phyloP scores from a whole-genome alignment of 92 coral and sea anemone genomes.

The Parazoanthus darwini region DNA sequence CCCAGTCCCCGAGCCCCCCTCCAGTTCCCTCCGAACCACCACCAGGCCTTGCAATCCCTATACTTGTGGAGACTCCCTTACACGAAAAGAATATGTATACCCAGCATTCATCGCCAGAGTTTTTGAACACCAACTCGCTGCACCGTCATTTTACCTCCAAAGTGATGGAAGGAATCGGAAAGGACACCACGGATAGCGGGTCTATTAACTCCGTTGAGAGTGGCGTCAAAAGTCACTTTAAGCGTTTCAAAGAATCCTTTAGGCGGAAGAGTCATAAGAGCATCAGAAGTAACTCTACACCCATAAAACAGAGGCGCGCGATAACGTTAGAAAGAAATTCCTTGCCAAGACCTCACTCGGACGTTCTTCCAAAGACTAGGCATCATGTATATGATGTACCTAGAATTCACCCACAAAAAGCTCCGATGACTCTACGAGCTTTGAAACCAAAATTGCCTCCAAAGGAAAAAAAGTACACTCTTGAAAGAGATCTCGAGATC shows the following conservation, averaged over 20 bases:
- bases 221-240: neutral
- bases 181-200: neutral
- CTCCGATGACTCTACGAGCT: constrained; percentile 17
- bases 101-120: neutral
- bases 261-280: constrained; percentile 10
- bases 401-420: constrained; percentile 31
- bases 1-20: constrained; percentile 12
- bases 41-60: neutral
- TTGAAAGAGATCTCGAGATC: constrained; percentile 1
- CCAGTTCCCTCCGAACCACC: constrained; percentile 32
- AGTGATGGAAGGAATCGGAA: neutral
- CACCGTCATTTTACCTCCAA: neutral
- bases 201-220: neutral
- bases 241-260: neutral
- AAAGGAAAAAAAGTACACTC: constrained; percentile 7
- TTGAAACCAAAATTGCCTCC: constrained; percentile 26
- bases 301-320: constrained; percentile 28
- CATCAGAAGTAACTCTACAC: constrained; percentile 24
- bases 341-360: constrained; percentile 38
- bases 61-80: neutral
- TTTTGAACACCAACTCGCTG: neutral
- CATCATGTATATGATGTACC: constrained; percentile 43
- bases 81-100: neutral
- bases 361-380: constrained; percentile 25
- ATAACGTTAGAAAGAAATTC: constrained; percentile 27